A percentile compares a stretch with the other conserved stretches of the same genome.
phyloP scores from a whole-genome alignment of 2,797 vertebrate species.

The Natrix natrix region DNA sequence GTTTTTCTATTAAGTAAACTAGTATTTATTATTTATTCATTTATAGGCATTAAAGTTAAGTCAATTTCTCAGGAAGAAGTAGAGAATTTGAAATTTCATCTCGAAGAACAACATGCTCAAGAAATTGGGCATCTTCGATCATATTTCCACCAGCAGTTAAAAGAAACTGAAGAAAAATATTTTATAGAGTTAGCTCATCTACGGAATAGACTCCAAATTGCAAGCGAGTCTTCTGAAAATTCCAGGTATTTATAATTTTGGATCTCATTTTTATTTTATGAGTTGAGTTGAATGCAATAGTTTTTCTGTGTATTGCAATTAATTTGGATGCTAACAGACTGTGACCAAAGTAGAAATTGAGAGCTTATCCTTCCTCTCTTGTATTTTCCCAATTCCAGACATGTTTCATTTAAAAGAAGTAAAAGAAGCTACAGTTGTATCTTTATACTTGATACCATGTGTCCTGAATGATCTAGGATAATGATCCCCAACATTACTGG shows the following conservation, averaged over 20 bases:
- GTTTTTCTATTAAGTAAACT: background rate
- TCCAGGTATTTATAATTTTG: conserved; percentile 72
- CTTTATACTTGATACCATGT: background rate
- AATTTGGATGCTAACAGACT: background rate
- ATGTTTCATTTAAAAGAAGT: background rate
- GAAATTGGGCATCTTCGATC: conserved; percentile 78
- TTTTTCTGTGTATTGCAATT: background rate
- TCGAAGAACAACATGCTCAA: conserved; percentile 78
- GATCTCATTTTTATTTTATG: background rate
- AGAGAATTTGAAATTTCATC: conserved; percentile 70
- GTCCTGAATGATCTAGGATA: background rate
- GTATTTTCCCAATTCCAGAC: background rate
- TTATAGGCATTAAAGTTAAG: conserved; percentile 38
- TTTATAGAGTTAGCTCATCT: conserved; percentile 75
- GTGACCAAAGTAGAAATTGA: background rate
- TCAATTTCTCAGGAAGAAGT: conserved; percentile 54
- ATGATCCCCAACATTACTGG: background rate
- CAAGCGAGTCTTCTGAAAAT: conserved; percentile 57
- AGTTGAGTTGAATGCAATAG: background rate
- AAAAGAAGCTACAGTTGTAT: background rate
- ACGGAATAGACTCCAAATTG: conserved; percentile 75
- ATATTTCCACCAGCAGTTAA: conserved; percentile 80
- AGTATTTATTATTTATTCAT: background rate
- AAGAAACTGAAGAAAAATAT: conserved; percentile 79
- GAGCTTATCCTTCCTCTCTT: background rate